These are phyloP conservation scores for Agrilus planipennis DNA, from an alignment of 1,140 invertebrate genomes.

Conservation along the genomic window DNA sequence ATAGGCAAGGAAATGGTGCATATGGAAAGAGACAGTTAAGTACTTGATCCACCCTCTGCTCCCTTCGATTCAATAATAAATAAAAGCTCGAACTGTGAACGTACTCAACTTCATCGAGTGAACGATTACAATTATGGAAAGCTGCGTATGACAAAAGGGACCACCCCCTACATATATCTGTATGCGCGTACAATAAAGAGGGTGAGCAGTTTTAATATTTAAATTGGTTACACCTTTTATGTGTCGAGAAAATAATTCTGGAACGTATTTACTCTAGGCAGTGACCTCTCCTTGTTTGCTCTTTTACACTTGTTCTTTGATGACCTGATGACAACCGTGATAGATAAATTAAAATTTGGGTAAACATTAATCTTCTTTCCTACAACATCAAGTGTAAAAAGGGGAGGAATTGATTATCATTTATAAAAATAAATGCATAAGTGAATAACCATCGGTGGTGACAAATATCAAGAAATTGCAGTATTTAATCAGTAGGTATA, in stretches of 20 bases:
- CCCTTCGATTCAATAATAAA: constrained; percentile 26
- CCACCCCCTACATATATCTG: constrained; percentile 16
- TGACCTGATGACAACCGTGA: constrained; percentile 24
- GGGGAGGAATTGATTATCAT: too few relatives aligned
- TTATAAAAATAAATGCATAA: too few relatives aligned
- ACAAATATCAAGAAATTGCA: too few relatives aligned
- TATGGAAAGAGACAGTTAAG: too few relatives aligned
- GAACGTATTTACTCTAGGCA: constrained; percentile 24
- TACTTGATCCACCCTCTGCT: too few relatives aligned
- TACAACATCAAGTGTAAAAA: too few relatives aligned
- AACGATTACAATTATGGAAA: constrained; percentile 31
- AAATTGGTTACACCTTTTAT: constrained; percentile 38
- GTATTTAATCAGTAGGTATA: too few relatives aligned
- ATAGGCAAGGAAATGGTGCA: too few relatives aligned
- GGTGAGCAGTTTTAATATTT: constrained; percentile 31
- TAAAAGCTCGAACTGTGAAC: too few relatives aligned
- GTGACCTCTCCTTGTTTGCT: constrained; percentile 32
- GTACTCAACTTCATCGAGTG: constrained; percentile 17
- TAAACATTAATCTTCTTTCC: too few relatives aligned
- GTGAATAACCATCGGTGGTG: too few relatives aligned
- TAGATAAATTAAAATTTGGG: too few relatives aligned
- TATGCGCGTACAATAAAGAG: constrained; percentile 10
- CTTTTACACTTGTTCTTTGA: constrained; percentile 35
- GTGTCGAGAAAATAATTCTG: constrained; percentile 34
- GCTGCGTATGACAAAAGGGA: constrained; percentile 29